Percentiles rank a stretch among this genome's conserved stretches.
Evolutionary conservation across 2,113 vertebrate genomes (phyloP).

Genomic region (Alaudala cheleensis): DNA sequence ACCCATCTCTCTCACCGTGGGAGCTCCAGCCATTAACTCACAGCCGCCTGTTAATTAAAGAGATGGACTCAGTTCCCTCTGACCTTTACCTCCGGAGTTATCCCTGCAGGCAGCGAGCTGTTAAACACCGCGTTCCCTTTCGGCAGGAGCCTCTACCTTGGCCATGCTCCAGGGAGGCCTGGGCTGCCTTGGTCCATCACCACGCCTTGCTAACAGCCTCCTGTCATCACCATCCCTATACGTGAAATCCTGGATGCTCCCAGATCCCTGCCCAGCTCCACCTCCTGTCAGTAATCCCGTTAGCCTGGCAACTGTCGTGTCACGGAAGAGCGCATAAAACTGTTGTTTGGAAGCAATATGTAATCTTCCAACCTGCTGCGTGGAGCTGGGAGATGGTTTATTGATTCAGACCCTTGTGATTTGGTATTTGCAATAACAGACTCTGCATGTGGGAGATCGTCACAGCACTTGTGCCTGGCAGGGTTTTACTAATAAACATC

Average conservation of each 20-base stretch:
- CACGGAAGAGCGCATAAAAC: conserved; percentile 31
- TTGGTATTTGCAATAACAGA: conserved; percentile 65
- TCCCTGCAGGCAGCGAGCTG: background rate
- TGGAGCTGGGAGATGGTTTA: conserved; percentile 56
- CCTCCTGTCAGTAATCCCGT: conserved; percentile 49
- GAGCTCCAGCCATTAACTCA: background rate
- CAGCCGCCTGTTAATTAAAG: background rate
- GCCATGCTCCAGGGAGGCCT: conserved; percentile 29
- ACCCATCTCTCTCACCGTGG: background rate
- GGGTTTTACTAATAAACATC: conserved; percentile 36
- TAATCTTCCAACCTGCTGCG: conserved; percentile 60
- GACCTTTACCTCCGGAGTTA: background rate
- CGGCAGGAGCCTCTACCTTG: conserved; percentile 1
- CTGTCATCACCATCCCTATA: conserved; percentile 1
- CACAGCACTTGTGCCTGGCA: conserved; percentile 43
- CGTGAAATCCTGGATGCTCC: background rate
- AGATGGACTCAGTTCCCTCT: background rate
- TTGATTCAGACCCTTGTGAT: conserved; percentile 65
- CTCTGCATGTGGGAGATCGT: conserved; percentile 27
- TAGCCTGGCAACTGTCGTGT: conserved; percentile 54
- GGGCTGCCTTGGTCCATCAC: conserved; percentile 26
- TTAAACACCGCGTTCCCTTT: background rate
- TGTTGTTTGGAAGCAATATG: conserved; percentile 44
- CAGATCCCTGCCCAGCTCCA: conserved; percentile 31
- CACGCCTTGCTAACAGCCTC: background rate